These are phyloP conservation scores for Xenops minutus DNA, from an alignment of 2,797 vertebrate species.

Conservation along the genomic window DNA sequence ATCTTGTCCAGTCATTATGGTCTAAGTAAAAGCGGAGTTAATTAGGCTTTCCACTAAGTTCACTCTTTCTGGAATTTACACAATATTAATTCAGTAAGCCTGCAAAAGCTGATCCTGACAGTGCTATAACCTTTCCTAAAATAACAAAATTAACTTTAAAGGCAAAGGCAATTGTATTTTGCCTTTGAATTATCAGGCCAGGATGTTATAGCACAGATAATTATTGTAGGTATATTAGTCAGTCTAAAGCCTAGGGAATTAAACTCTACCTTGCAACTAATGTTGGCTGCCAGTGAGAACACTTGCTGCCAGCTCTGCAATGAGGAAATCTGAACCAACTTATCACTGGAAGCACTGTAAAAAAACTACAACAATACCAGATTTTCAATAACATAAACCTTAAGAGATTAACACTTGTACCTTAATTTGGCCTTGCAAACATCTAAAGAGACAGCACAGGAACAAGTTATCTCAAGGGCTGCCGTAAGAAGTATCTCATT, in stretches of 20 bases:
- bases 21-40: neutral
- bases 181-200: neutral
- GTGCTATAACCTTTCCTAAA: neutral
- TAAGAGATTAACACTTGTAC: neutral
- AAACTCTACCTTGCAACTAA: neutral
- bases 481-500: neutral
- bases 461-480: neutral
- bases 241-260: neutral
- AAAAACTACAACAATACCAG: neutral
- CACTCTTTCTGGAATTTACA: neutral
- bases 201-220: neutral
- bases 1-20: neutral
- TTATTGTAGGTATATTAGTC: neutral
- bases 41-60: slow-evolving; percentile 10
- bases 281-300: neutral
- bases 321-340: neutral
- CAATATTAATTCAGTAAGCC: neutral
- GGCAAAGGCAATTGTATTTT: neutral
- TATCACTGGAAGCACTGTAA: neutral
- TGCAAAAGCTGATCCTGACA: neutral
- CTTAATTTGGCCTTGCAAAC: neutral
- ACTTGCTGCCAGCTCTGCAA: neutral
- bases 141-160: slow-evolving; percentile 7
- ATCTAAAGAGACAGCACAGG: neutral
- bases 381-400: neutral